Evolutionary conservation across 2,797 vertebrate genomes (phyloP).

Genomic region (Gallinago stenura): DNA sequence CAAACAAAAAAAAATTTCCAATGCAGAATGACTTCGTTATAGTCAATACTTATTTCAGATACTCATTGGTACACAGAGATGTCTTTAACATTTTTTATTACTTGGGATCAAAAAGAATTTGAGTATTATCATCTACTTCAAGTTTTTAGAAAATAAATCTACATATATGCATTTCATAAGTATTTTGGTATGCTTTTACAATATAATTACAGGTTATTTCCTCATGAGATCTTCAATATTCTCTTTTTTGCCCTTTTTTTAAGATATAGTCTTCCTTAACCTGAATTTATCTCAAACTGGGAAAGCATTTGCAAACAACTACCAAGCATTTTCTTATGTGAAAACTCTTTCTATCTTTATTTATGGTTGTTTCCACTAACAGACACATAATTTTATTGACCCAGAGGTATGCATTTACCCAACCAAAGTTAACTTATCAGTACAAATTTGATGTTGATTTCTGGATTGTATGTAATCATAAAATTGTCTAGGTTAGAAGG

Average conservation of each 20-base stretch:
- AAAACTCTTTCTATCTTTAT: neutral
- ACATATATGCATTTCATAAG: neutral
- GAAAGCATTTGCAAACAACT: neutral
- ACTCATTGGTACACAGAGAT: neutral
- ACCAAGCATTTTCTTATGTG: neutral
- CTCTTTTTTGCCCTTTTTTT: neutral
- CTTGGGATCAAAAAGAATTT: slow-evolving; percentile 17
- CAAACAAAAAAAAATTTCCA: neutral
- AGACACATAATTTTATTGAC: neutral
- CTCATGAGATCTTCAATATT: neutral
- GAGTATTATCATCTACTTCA: neutral
- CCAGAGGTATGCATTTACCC: neutral
- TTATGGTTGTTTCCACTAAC: neutral
- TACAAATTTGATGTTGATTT: neutral
- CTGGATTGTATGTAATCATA: neutral
- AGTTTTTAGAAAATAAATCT: neutral
- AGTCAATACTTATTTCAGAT: neutral
- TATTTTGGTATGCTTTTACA: neutral
- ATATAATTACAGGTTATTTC: neutral
- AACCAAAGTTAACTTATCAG: neutral
- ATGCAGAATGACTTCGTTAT: neutral
- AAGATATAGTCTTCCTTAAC: neutral
- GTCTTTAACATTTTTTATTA: slow-evolving; percentile 15
- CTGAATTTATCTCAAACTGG: neutral
- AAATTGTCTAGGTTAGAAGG: too few relatives aligned